These are phyloP conservation scores for Scrobipalpa costella DNA, from an alignment of 2,888 invertebrate genomes.

Conservation along the genomic window DNA sequence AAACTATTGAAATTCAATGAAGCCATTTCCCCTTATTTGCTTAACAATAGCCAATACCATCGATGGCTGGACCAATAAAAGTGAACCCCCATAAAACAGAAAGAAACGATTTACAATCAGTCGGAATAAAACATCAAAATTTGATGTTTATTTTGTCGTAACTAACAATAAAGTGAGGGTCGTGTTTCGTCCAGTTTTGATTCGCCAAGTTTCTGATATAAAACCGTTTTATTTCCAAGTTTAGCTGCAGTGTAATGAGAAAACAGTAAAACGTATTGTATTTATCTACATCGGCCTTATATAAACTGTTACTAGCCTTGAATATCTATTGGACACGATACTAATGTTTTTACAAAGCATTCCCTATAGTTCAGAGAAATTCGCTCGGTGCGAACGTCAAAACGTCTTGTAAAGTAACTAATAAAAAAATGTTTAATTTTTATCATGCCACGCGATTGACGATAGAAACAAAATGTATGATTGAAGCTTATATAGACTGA, in stretches of 20 bases:
- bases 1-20: slow-evolving; percentile 1
- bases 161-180: slow-evolving; percentile 14
- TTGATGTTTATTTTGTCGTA: slow-evolving; percentile 20
- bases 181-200: slow-evolving; percentile 6
- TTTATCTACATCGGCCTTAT: too few relatives aligned
- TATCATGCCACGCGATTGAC: too few relatives aligned
- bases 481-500: too few relatives aligned
- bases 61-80: slow-evolving; percentile 5
- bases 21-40: slow-evolving; percentile 7
- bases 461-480: too few relatives aligned
- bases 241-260: background rate
- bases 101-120: slow-evolving; percentile 10
- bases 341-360: too few relatives aligned
- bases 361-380: too few relatives aligned
- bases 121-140: slow-evolving; percentile 15
- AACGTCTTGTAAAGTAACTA: too few relatives aligned
- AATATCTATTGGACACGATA: too few relatives aligned
- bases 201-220: background rate
- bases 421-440: too few relatives aligned
- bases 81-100: background rate
- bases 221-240: slow-evolving; percentile 10
- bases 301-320: too few relatives aligned
- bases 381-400: too few relatives aligned
- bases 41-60: slow-evolving; percentile 1
- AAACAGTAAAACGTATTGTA: too few relatives aligned